These are phyloP conservation scores for Steatornis caripensis DNA, from an alignment of 2,113 vertebrate genomes.

Conservation along the genomic window DNA sequence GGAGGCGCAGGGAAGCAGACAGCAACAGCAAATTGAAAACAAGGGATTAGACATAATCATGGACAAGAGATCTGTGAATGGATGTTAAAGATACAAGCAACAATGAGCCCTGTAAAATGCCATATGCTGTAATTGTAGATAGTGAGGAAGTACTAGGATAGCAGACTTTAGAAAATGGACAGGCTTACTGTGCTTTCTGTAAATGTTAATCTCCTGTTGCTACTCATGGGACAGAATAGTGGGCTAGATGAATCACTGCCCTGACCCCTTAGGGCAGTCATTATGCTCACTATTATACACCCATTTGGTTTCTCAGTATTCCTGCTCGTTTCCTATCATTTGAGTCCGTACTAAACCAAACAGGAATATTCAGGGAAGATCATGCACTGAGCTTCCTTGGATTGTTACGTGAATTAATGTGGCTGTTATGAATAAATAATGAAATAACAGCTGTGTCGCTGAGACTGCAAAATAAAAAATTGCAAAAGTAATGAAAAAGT, in stretches of 20 bases:
- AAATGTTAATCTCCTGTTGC: not conserved
- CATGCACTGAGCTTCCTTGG: not conserved
- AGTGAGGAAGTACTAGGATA: not conserved
- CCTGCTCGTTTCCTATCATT: not conserved
- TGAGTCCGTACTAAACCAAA: not conserved
- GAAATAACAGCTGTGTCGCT: not conserved
- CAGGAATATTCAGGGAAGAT: not conserved
- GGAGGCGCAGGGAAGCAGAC: not conserved
- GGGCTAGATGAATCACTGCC: not conserved
- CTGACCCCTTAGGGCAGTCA: not conserved
- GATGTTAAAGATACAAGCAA: not conserved
- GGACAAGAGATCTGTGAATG: not conserved
- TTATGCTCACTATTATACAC: not conserved
- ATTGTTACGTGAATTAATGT: not conserved
- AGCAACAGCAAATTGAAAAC: not conserved
- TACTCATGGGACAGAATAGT: not conserved
- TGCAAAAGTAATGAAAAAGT: not conserved
- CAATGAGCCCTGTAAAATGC: not conserved
- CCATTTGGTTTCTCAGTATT: not conserved
- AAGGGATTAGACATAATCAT: not conserved
- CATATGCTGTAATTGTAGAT: not conserved
- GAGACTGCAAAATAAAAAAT: not conserved
- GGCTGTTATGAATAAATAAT: not conserved
- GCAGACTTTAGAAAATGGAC: not conserved
- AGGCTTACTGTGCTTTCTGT: not conserved